Evolutionary conservation across 1,140 invertebrate genomes (phyloP).

Genomic region (Drosophila rufa): DNA sequence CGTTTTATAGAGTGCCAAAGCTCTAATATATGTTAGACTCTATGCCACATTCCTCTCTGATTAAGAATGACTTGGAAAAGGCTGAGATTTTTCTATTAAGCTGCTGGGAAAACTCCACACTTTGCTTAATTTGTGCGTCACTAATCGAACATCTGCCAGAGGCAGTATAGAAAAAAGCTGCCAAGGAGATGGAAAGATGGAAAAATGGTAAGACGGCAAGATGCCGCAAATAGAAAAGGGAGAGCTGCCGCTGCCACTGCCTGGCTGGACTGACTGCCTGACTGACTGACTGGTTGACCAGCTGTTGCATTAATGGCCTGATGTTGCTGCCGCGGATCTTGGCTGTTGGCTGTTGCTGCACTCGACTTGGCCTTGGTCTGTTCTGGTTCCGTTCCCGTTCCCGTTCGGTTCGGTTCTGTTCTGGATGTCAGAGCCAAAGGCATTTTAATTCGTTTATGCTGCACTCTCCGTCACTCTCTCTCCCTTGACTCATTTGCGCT

Average conservation of each 20-base stretch:
- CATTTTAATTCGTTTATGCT: constrained; percentile 77
- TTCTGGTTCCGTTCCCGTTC: background rate
- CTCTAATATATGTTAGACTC: no score
- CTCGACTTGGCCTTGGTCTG: constrained; percentile 25
- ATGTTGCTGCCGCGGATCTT: constrained; percentile 4
- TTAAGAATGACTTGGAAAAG: no score
- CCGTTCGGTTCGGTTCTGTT: background rate
- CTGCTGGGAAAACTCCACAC: background rate
- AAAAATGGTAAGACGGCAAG: background rate
- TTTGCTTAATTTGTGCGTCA: constrained; percentile 13
- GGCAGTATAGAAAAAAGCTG: constrained; percentile 3
- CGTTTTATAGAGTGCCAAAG: no score
- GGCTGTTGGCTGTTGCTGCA: background rate
- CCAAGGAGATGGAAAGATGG: background rate
- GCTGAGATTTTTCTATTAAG: background rate
- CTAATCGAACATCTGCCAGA: constrained; percentile 38
- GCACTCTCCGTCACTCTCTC: background rate
- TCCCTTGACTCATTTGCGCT: constrained; percentile 51
- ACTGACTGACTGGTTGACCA: constrained; percentile 5
- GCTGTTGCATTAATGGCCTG: constrained; percentile 32
- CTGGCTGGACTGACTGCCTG: background rate
- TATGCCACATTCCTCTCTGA: no score
- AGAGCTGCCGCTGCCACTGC: no score
- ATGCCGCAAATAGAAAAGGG: constrained; percentile 26
- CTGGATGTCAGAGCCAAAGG: constrained; percentile 63